These are phyloP conservation scores for Chiloscyllium punctatum DNA, from an alignment of 2,797 vertebrate species.

Conservation along the genomic window DNA sequence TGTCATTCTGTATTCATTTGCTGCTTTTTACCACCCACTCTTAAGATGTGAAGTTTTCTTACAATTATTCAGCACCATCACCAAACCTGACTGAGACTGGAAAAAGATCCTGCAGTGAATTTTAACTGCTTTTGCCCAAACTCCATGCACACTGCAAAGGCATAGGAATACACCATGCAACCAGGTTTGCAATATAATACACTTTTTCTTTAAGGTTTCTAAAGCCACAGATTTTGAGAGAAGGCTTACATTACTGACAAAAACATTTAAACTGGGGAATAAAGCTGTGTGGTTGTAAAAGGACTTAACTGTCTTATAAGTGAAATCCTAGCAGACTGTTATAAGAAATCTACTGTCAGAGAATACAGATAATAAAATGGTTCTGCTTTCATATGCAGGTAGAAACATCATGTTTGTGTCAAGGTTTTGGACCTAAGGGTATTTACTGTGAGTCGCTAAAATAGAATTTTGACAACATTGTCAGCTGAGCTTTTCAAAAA, in stretches of 20 bases:
- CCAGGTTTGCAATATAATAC: neutral
- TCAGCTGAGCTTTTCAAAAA: neutral
- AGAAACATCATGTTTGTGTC: slow-evolving; percentile 2
- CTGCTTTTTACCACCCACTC: neutral
- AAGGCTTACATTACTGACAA: neutral
- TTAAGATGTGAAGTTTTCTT: neutral
- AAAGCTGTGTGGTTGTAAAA: neutral
- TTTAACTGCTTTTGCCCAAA: neutral
- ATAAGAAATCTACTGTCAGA: neutral
- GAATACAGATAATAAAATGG: neutral
- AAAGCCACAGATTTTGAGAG: neutral
- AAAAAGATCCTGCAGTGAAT: neutral
- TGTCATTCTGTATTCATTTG: neutral
- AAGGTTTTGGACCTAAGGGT: neutral
- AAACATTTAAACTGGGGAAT: slow-evolving; percentile 4
- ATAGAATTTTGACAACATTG: neutral
- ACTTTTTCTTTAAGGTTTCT: neutral
- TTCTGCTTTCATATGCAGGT: neutral
- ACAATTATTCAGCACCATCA: neutral
- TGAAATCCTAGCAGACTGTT: neutral
- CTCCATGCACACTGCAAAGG: neutral
- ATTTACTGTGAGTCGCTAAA: neutral
- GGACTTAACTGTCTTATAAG: neutral
- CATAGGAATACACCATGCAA: neutral
- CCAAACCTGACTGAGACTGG: neutral